phyloP scores from a whole-genome alignment of 2,888 invertebrate species.

The Eupithecia subfuscata region DNA sequence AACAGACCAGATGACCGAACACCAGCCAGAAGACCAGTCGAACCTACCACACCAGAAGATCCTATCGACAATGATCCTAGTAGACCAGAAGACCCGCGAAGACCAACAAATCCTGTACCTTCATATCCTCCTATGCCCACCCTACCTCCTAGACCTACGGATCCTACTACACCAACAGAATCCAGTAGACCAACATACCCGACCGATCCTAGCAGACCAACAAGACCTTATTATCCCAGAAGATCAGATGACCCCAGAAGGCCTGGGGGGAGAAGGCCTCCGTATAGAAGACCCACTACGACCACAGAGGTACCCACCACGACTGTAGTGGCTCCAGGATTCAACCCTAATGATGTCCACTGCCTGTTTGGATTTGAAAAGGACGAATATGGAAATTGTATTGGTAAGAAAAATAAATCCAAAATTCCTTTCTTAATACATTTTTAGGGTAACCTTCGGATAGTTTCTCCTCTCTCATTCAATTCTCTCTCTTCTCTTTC shows the following conservation, averaged over 20 bases:
- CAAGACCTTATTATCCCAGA: conserved; percentile 28
- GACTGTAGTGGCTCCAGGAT: conserved; percentile 49
- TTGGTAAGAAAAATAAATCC: conserved; percentile 19
- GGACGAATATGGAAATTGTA: conserved; percentile 53
- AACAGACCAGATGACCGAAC: conserved; percentile 41
- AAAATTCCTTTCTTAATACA: not conserved
- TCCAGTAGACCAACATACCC: conserved; percentile 34
- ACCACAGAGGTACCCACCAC: conserved; percentile 37
- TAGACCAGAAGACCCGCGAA: conserved; percentile 35
- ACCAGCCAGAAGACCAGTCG: conserved; percentile 36
- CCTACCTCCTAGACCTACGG: conserved; percentile 18
- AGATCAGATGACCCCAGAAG: conserved; percentile 37
- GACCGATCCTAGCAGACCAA: conserved; percentile 20
- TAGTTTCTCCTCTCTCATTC: no score
- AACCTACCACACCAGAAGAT: conserved; percentile 42
- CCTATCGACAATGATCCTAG: conserved; percentile 34
- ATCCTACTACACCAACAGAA: conserved; percentile 19
- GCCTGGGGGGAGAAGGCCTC: conserved; percentile 38
- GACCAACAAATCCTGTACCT: not conserved
- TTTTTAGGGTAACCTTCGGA: no score
- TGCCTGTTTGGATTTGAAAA: conserved; percentile 83
- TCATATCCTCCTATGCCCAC: conserved; percentile 6
- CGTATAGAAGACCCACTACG: conserved; percentile 12
- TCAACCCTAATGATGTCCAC: conserved; percentile 64
- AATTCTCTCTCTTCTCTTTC: no score